A percentile compares a stretch with the other conserved stretches of the same genome.
These are phyloP conservation scores for Oryzias curvinotus DNA, from an alignment of 2,113 vertebrate genomes.

Conservation along the genomic window DNA sequence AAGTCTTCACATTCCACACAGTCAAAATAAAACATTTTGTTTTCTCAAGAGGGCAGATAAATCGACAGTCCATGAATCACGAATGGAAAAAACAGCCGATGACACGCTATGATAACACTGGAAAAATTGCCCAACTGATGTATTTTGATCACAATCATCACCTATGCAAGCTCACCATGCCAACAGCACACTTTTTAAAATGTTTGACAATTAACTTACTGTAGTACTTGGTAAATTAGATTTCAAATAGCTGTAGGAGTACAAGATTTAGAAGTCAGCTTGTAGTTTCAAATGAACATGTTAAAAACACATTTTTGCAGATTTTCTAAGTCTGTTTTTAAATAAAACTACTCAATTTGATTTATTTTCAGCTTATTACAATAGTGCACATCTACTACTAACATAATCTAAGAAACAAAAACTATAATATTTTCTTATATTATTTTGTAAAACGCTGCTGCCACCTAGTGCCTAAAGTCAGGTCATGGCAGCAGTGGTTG, in stretches of 20 bases:
- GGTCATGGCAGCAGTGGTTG: constrained; percentile 12
- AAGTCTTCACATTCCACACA: constrained; percentile 28
- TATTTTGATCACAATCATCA: background rate
- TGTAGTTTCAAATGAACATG: no score
- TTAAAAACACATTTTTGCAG: no score
- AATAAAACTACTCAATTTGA: background rate
- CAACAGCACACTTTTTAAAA: no score
- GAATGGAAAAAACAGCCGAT: constrained; percentile 2
- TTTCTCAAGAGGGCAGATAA: constrained; percentile 9
- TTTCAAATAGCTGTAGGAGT: no score
- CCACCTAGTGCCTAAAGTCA: constrained; percentile 43
- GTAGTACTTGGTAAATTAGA: no score
- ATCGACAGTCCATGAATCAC: constrained; percentile 1
- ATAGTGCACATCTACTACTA: background rate
- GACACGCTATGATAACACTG: background rate
- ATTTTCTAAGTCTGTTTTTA: background rate
- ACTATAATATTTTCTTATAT: background rate
- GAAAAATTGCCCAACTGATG: background rate
- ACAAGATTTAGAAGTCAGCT: no score
- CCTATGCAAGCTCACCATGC: background rate
- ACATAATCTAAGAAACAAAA: background rate
- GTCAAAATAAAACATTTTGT: constrained; percentile 21
- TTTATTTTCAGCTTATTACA: background rate
- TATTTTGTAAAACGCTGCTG: constrained; percentile 8
- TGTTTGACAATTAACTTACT: no score